Base-by-base conservation (phyloP, 30 jellyfish, hydroid and myxozoan species). In the Chironex yamaguchii region DNA sequence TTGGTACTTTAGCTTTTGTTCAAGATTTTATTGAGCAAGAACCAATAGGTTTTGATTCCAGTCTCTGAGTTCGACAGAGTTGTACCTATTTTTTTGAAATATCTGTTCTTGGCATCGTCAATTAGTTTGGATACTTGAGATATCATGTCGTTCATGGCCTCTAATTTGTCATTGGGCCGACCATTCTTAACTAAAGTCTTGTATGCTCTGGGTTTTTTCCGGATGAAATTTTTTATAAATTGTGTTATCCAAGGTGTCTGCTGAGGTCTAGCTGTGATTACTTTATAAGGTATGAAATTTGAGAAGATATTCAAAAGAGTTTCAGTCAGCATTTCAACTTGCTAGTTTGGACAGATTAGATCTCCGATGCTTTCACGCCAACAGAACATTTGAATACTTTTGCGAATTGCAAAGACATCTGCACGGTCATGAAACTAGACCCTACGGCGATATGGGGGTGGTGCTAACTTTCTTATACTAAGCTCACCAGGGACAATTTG, bases 201-300 rank as follows among this genome's bases (percentile, higher is more conserved):
- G 75, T 85, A 71, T 20, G 85, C 82, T 53, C 69, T 58, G 34
- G 35, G 48, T 53, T 58, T 71, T 66, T 85, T 50, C 58, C 52
- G 70, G 17, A 85, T 29, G 26, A 50, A 50, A 1, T 51, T 0
- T 30, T 62, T 81, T 0, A 62, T 62, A 11, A 36, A 50, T 29
- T 70, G 33, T 42, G 86, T 82, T 71, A 82, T 33, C 92, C 88
- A 67, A 13, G 85, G 85, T 70, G 87, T 79, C 80, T 82, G 62
- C 24, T 26, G 69, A 66, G 80, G 34, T 2, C 79, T 67, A 9
- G 52, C 65, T n/a, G 76, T 82, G 34, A 34, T 67, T 12, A 52
- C 25, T 32, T 48, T 29, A 68, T 82, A 29, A 2, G 92, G 92
- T 24, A 67, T 71, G 23, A 66, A 82, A 49, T 82, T 82, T 20